These are phyloP conservation scores for Drosophila stalkeri DNA, from an alignment of 2,888 invertebrate genomes.

Conservation along the genomic window DNA sequence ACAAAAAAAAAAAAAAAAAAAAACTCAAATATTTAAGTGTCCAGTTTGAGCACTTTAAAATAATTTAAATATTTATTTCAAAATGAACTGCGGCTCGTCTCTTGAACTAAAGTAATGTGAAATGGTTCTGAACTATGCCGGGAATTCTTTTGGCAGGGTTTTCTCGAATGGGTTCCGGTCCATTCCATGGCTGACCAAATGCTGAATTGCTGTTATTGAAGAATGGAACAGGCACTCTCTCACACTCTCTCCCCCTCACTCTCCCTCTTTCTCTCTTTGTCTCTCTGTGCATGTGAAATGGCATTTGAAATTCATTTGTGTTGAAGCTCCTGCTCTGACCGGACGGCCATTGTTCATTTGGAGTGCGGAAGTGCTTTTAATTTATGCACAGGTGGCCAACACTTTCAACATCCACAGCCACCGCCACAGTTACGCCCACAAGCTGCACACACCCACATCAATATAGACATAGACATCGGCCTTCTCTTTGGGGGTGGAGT, in stretches of 20 bases:
- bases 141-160: conserved; percentile 9
- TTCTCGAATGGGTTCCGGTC: conserved; percentile 6
- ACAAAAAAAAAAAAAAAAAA: too few relatives aligned
- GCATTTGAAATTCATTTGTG: conserved; percentile 54
- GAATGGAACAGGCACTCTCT: not conserved
- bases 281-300: conserved; percentile 14
- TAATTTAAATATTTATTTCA: conserved; percentile 17
- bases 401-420: conserved; percentile 43
- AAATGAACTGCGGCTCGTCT: conserved; percentile 3
- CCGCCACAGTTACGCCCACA: not conserved
- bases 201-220: conserved; percentile 26
- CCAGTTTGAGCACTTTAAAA: not conserved
- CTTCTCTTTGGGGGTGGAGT: conserved; percentile 3
- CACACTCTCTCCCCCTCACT: not conserved
- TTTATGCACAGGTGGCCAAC: conserved; percentile 67
- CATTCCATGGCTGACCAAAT: conserved; percentile 40
- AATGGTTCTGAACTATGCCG: conserved; percentile 18
- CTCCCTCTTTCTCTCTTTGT: not conserved
- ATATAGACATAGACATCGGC: conserved; percentile 22
- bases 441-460: conserved; percentile 1
- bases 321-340: conserved; percentile 22
- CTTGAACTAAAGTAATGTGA: conserved; percentile 2
- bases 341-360: conserved; percentile 57
- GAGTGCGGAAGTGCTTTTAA: conserved; percentile 63
- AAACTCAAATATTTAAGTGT: not conserved